A percentile compares a stretch with the other conserved stretches of the same genome.
phyloP scores from a whole-genome alignment of 2,113 vertebrate species.

The Clinocottus analis region DNA sequence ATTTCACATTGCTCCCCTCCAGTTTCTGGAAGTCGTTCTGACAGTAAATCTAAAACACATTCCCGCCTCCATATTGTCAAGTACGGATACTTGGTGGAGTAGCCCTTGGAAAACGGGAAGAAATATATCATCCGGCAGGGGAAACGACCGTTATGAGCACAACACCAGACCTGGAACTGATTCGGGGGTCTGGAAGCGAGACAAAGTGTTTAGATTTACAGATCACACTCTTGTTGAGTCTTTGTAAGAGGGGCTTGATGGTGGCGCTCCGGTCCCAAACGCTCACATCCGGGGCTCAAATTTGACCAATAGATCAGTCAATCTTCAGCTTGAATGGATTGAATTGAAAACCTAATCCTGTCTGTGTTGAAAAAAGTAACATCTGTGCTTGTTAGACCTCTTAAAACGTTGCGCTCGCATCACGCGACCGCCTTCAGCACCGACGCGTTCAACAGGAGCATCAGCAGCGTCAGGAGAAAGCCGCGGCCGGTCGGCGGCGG shows the following conservation, averaged over 20 bases:
- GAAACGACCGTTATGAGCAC: neutral
- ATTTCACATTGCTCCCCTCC: neutral
- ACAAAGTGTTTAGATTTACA: too few species aligned
- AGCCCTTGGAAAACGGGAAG: too few species aligned
- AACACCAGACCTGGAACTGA: neutral
- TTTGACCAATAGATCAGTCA: neutral
- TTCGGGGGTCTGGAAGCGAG: neutral
- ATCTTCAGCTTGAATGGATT: neutral
- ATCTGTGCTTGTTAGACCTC: neutral
- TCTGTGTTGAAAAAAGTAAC: conserved; percentile 7
- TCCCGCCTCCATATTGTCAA: too few species aligned
- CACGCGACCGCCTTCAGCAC: conserved; percentile 30
- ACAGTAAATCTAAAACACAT: too few species aligned
- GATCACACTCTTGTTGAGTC: too few species aligned
- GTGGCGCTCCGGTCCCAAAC: too few species aligned
- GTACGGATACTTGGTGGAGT: too few species aligned
- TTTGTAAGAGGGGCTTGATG: neutral
- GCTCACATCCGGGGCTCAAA: neutral
- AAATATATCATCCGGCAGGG: neutral
- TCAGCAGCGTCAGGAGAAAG: conserved; percentile 30
- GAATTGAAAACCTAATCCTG: neutral
- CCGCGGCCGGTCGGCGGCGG: conserved; percentile 3
- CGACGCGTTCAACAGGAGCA: conserved; percentile 64
- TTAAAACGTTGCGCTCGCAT: neutral
- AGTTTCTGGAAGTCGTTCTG: too few species aligned